A percentile compares a stretch with the other conserved stretches of the same genome.
Conservation (phyloP, 2,888 invertebrate genomes). For the Tethea ocularis region DNA sequence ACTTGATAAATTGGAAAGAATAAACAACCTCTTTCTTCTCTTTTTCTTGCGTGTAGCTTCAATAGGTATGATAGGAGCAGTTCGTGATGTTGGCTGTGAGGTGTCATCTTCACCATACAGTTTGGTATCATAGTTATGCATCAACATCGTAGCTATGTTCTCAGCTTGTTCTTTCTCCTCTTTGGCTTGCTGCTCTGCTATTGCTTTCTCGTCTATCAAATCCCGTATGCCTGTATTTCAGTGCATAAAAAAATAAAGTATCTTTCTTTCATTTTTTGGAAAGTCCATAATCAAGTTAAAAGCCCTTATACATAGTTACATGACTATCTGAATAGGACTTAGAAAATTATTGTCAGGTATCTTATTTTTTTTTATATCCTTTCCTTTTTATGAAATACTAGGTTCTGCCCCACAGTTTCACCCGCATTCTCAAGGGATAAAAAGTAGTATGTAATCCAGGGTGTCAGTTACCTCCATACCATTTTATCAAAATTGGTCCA, state of each 20-base stretch:
- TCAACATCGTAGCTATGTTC: constrained; percentile 58
- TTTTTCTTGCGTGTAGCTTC: constrained; percentile 71
- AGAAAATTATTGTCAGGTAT: no score
- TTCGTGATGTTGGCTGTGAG: constrained; percentile 72
- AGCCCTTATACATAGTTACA: no score
- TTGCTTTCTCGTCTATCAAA: constrained; percentile 51
- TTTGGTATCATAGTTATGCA: constrained; percentile 67
- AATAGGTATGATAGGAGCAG: constrained; percentile 63
- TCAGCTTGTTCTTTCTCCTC: constrained; percentile 68
- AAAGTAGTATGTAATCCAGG: no score
- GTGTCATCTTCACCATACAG: constrained; percentile 76
- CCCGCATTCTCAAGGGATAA: no score
- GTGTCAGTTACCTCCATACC: no score
- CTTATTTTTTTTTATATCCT: no score
- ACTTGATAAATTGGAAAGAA: not conserved
- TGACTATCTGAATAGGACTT: no score
- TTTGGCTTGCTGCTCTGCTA: constrained; percentile 55
- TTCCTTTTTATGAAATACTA: no score
- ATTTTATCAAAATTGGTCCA: no score
- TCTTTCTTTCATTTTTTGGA: no score
- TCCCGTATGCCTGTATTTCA: not conserved
- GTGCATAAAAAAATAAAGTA: not conserved
- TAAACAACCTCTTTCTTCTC: constrained; percentile 68
- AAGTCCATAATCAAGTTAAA: no score
- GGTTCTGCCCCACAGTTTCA: no score